Evolutionary conservation across 2,888 invertebrate genomes (phyloP).

Genomic region (Athrips mouffetella): DNA sequence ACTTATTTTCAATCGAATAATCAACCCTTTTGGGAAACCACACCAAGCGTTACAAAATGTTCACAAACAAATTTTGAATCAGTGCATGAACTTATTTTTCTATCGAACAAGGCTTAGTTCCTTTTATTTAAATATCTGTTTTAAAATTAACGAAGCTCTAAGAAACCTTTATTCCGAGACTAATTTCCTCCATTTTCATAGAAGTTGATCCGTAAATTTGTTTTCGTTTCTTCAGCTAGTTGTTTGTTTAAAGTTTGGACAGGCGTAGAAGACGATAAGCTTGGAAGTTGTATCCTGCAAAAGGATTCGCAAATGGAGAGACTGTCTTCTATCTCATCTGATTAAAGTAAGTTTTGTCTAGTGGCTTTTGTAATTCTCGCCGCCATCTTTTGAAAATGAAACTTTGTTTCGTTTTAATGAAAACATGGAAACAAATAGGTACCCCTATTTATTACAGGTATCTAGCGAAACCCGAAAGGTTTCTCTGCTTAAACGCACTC

Average conservation of each 20-base stretch:
- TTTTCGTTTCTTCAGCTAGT: constrained; percentile 55
- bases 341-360: neutral
- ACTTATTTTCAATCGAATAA: no score
- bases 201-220: constrained; percentile 50
- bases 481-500: no score
- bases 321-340: neutral
- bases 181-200: constrained; percentile 39
- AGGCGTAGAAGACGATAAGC: constrained; percentile 49
- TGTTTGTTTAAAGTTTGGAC: constrained; percentile 56
- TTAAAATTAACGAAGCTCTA: neutral
- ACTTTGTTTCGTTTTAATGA: no score
- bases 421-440: no score
- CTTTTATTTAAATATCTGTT: neutral
- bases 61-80: no score
- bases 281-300: constrained; percentile 44
- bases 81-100: no score
- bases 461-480: no score
- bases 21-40: no score
- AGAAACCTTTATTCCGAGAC: constrained; percentile 19
- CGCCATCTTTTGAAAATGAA: neutral
- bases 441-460: no score
- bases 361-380: neutral
- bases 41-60: no score
- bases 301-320: constrained; percentile 2
- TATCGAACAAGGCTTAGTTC: neutral